Evolutionary conservation across 1,140 invertebrate genomes (phyloP), one percentile per base, ranked within the genome.

Genomic region (Ridgeia piscesae): DNA sequence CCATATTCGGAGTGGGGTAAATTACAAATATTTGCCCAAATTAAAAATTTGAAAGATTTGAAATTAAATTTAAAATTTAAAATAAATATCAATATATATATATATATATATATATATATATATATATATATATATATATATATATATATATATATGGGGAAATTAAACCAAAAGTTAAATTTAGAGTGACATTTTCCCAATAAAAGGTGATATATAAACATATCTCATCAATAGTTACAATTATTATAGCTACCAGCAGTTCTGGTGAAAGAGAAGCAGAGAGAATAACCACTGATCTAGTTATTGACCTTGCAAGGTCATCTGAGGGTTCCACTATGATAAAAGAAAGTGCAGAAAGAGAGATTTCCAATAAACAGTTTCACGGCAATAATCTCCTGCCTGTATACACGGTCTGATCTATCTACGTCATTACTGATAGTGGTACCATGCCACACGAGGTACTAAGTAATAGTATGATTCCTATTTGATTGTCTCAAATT

Each of bases 311-410:
- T 77, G 58, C 58, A 77, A 77, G 58, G 58, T 77, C 58, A 77
- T 77, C 58, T 27, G 58, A 27, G 58, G 58, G 11, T 6, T 9
- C 27, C 58, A 77, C 27, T 9, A 21, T 21, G 58, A 77, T 77
- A 77, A 77, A 77, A 77, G 58, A 77, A 77, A 77, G 27, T 77
- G 58, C 58, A 77, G 58, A 77, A 0, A 77, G 11, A 77, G 58
- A 77, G 58, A 77, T 77, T 77, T 77, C 58, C 58, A 77, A 31
- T 77, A 77, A 77, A 77, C 58, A 77, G 58, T 77, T 77, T 77
- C 58, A 17, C 27, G 58, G 58, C 2, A 77, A 77, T 77, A 77
- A 77, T 31, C 58, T 77, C 17, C 58, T 21, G 4, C 2, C 58
- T 77, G 17, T 77, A 27, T 77, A 17, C 27, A 21, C 58, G 27